These are phyloP conservation scores for Rhagophthalmus giganteus DNA, from an alignment of 2,888 invertebrate genomes.

Conservation along the genomic window DNA sequence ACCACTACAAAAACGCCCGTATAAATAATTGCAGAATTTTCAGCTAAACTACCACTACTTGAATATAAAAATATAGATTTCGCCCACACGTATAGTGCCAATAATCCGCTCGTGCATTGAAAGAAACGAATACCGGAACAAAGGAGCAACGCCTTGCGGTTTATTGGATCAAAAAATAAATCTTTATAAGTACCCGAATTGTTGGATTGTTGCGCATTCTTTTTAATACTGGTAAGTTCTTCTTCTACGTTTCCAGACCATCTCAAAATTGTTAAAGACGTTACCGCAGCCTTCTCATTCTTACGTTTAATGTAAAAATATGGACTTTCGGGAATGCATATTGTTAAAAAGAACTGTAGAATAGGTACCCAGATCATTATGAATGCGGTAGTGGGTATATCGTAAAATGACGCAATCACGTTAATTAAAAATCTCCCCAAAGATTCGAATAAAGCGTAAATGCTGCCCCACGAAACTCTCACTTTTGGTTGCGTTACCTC, in stretches of 20 bases:
- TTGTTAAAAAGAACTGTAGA: constrained; percentile 60
- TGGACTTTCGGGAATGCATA: constrained; percentile 65
- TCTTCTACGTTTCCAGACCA: constrained; percentile 38
- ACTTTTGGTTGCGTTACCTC: constrained; percentile 44
- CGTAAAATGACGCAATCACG: constrained; percentile 62
- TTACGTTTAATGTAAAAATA: constrained; percentile 42
- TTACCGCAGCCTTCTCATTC: constrained; percentile 37
- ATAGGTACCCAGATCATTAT: constrained; percentile 63
- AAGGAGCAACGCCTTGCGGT: constrained; percentile 41
- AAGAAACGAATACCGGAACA: constrained; percentile 40
- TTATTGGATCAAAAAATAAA: constrained; percentile 38
- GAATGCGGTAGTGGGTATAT: constrained; percentile 58
- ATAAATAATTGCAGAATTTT: constrained; percentile 43
- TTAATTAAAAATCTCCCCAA: constrained; percentile 46
- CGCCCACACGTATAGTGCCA: constrained; percentile 38
- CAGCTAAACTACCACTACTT: constrained; percentile 39
- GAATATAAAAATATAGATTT: constrained; percentile 44
- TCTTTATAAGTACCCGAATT: constrained; percentile 44
- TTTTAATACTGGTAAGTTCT: constrained; percentile 37
- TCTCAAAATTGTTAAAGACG: constrained; percentile 36
- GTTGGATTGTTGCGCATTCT: constrained; percentile 42
- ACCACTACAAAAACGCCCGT: constrained; percentile 29
- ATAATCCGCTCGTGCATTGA: constrained; percentile 42
- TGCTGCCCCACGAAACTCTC: constrained; percentile 44
- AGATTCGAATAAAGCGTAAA: constrained; percentile 33